Evolutionary conservation across 2,797 vertebrate genomes (phyloP).

Genomic region (Thamnophis elegans): DNA sequence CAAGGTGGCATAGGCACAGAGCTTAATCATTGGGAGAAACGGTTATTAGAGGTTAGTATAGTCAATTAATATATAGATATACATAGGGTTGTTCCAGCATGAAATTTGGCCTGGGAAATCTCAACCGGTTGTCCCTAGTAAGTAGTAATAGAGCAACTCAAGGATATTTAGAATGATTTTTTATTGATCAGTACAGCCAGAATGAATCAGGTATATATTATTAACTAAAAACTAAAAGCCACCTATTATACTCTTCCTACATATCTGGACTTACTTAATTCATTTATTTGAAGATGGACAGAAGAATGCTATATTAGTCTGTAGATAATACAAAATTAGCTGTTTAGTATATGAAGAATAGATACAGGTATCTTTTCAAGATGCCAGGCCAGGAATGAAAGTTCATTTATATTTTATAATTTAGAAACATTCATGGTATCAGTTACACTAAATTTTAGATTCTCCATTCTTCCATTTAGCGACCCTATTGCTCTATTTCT

Average conservation of each 20-base stretch:
- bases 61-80: neutral
- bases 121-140: neutral
- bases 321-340: neutral
- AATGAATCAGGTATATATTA: neutral
- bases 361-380: neutral
- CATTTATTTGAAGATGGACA: neutral
- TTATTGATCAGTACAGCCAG: neutral
- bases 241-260: neutral
- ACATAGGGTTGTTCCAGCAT: neutral
- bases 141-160: neutral
- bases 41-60: constrained; percentile 86
- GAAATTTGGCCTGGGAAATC: neutral
- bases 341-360: neutral
- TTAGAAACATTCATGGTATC: neutral
- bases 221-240: neutral
- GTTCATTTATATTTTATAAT: neutral
- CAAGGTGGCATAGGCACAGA: constrained; percentile 94
- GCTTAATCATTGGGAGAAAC: constrained; percentile 97
- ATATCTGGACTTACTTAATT: neutral
- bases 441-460: neutral
- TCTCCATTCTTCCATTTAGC: neutral
- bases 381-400: neutral
- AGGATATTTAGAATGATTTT: neutral
- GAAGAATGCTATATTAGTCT: neutral
- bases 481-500: neutral